These are phyloP conservation scores for Trematomus loennbergii DNA, from an alignment of 2,113 vertebrate species.

Conservation along the genomic window DNA sequence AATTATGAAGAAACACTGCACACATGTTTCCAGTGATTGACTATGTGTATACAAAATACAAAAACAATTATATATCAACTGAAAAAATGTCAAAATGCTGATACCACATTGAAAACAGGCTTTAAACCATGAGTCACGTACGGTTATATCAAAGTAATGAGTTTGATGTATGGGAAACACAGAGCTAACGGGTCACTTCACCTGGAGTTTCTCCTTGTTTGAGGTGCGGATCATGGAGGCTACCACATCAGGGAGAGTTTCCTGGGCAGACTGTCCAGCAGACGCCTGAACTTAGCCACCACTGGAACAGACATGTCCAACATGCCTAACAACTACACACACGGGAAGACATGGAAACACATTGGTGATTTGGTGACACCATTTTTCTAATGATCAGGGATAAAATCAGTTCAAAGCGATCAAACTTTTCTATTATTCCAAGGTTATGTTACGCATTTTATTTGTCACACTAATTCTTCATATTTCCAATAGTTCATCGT, in stretches of 20 bases:
- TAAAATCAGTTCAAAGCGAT: too few relatives aligned
- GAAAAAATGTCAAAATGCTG: neutral
- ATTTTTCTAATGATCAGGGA: too few relatives aligned
- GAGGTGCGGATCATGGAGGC: conserved; percentile 95
- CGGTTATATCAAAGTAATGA: neutral
- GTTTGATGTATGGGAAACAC: neutral
- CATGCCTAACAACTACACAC: conserved; percentile 89
- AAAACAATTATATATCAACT: too few relatives aligned
- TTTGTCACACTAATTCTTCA: too few relatives aligned
- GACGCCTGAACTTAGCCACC: conserved; percentile 92
- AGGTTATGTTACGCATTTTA: too few relatives aligned
- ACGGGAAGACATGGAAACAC: conserved; percentile 25
- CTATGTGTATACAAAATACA: neutral
- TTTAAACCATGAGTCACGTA: neutral
- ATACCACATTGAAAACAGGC: neutral
- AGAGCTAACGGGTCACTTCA: conserved; percentile 54
- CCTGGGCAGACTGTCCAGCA: conserved; percentile 94
- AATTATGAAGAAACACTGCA: neutral
- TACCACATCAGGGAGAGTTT: conserved; percentile 94
- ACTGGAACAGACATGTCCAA: conserved; percentile 96
- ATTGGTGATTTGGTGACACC: neutral
- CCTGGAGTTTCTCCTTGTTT: conserved; percentile 97
- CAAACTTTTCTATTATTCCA: too few relatives aligned
- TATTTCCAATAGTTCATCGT: too few relatives aligned
- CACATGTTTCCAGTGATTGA: neutral